Conservation (phyloP, 64 coral and sea anemone species). For the Stylophora pistillata region DNA sequence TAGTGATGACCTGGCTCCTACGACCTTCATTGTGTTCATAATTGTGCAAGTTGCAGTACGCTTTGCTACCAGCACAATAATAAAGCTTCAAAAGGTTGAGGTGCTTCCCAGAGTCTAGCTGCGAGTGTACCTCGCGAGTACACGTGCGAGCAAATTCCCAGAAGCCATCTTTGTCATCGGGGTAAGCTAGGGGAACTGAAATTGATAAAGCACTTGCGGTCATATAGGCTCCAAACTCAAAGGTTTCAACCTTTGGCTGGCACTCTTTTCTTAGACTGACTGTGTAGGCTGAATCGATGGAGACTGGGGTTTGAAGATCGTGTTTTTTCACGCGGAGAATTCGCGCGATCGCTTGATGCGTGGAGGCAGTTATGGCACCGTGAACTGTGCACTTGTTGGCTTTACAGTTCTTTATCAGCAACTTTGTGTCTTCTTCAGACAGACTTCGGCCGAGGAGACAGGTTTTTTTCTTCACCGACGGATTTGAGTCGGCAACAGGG, state of each 20-base stretch:
- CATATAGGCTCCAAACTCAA: slow-evolving; percentile 68
- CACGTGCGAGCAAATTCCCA: slow-evolving; percentile 75
- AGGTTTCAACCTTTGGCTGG: slow-evolving; percentile 45
- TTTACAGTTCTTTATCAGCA: slow-evolving; percentile 43
- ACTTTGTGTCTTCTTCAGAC: slow-evolving; percentile 49
- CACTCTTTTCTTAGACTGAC: slow-evolving; percentile 57
- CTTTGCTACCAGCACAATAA: slow-evolving; percentile 9
- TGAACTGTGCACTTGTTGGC: slow-evolving; percentile 57
- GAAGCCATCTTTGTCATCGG: slow-evolving; percentile 39
- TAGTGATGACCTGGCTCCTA: slow-evolving; percentile 27
- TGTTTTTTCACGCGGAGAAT: slow-evolving; percentile 44
- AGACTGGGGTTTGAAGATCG: slow-evolving; percentile 18
- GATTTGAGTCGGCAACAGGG: slow-evolving; percentile 34
- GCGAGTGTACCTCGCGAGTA: slow-evolving; percentile 45
- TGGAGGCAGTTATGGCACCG: slow-evolving; percentile 47
- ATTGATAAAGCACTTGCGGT: slow-evolving; percentile 15
- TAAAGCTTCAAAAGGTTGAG: slow-evolving; percentile 40
- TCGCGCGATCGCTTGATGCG: slow-evolving; percentile 44
- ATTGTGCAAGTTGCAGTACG: background rate
- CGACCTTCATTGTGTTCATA: slow-evolving; percentile 13
- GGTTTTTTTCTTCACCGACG: slow-evolving; percentile 53
- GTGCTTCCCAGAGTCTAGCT: slow-evolving; percentile 38
- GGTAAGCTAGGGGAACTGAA: slow-evolving; percentile 15
- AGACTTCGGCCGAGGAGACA: slow-evolving; percentile 30
- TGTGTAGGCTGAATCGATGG: slow-evolving; percentile 31